Base-by-base conservation (phyloP, 2,888 invertebrate species). In the Lysandra coridon region DNA sequence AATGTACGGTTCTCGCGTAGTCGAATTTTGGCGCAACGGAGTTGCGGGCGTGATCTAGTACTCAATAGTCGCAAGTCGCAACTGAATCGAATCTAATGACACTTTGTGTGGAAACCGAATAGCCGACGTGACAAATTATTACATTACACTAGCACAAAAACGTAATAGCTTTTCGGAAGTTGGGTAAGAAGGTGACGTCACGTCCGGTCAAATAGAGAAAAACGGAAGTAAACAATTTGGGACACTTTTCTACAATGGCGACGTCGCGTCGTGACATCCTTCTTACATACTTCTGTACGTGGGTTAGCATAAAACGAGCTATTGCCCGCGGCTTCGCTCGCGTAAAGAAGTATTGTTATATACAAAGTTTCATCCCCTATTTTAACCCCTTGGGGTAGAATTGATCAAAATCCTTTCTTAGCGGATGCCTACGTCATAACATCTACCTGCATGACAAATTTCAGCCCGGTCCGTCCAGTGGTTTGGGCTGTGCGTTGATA, bases 171-270 rank as follows among this genome's bases (percentile, higher is more conserved):
- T 14, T 69, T 69, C 12, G 69, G 69, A 69, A 33, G 69, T 69
- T 69, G 30, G 69, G 69, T 33, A 69, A 69, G 62, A 64, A 4
- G 4, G 69, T 33, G 33, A 69, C 33, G 69, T 33, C 69, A 69
- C 30, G 30, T 33, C 69, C 69, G 33, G 69, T 69, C 69, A 69
- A 69, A 69, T 33, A 33, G 69, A 33, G 33, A 33, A 69, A 69
- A 69, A 33, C 69, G 69, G 69, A 69, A 69, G 69, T 69, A 69
- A 69, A 69, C 69, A 69, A 69, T 69, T 64, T 69, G 69, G 30
- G 14, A 37, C 33, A 33, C 33, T 69, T 69, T 69, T 69, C 69
- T 69, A n/a, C 57, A 62, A 23, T 23, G 62, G n/a, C 69, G 5
- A 69, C 33, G 14, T 69, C 33, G 33, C 33, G 33, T 69, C 69